Evolutionary conservation across 2,888 invertebrate genomes (phyloP).

Genomic region (Phalera bucephala): DNA sequence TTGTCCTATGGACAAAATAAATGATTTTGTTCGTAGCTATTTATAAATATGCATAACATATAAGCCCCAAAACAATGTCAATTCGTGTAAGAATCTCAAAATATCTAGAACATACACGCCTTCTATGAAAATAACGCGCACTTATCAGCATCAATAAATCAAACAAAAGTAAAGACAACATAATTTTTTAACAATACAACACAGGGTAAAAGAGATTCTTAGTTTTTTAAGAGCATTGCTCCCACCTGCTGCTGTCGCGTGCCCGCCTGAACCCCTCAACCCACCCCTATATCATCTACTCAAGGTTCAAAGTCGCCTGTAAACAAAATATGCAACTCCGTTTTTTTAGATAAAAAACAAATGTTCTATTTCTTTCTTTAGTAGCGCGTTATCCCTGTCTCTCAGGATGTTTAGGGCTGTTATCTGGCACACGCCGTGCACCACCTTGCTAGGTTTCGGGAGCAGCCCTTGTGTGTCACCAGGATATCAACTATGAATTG

Average conservation of each 20-base stretch:
- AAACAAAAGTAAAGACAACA: constrained; percentile 50
- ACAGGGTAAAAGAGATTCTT: constrained; percentile 64
- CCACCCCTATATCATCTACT: constrained; percentile 19
- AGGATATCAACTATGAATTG: constrained; percentile 68
- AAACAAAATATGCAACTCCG: constrained; percentile 31
- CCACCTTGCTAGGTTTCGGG: constrained; percentile 67
- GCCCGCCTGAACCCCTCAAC: too few species aligned
- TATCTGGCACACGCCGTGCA: constrained; percentile 74
- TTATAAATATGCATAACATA: too few species aligned
- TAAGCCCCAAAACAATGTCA: too few species aligned
- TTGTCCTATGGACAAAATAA: too few species aligned
- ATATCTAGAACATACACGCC: too few species aligned
- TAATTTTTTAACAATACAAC: constrained; percentile 61
- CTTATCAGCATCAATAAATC: constrained; percentile 36
- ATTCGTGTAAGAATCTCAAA: too few species aligned
- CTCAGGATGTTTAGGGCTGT: constrained; percentile 75
- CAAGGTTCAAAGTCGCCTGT: constrained; percentile 25
- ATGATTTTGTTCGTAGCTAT: too few species aligned
- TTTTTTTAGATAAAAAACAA: constrained; percentile 70
- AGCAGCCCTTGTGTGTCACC: constrained; percentile 53
- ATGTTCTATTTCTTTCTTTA: constrained; percentile 55
- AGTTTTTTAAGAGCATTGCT: constrained; percentile 71
- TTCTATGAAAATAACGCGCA: neutral
- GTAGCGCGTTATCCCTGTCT: constrained; percentile 62
- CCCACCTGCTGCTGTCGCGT: constrained; percentile 81